Conservation (phyloP, 2,888 invertebrate species). For the Mystacides longicornis region DNA sequence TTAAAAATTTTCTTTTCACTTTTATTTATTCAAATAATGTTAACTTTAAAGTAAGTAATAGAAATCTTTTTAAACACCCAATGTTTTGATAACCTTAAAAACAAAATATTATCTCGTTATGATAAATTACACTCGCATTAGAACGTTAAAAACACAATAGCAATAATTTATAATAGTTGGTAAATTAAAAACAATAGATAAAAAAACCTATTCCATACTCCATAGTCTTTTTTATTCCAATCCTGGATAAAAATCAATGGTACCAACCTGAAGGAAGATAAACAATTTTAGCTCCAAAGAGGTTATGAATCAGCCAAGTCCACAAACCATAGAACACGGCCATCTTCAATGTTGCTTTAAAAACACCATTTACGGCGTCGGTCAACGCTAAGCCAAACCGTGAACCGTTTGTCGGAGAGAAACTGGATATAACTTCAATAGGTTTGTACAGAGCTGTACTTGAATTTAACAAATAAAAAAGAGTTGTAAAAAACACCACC, state of each 20-base stretch:
- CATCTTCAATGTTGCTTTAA: conserved; percentile 94
- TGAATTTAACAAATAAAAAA: conserved; percentile 90
- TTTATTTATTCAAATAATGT: no score
- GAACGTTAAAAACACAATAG: no score
- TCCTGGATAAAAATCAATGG: neutral
- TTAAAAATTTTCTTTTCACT: no score
- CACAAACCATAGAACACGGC: conserved; percentile 95
- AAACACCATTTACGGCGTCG: conserved; percentile 87
- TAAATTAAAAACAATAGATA: neutral
- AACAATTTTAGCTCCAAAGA: conserved; percentile 91
- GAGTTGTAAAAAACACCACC: conserved; percentile 94
- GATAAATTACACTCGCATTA: no score
- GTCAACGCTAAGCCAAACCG: conserved; percentile 77
- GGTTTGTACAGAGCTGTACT: conserved; percentile 76
- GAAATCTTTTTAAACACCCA: no score
- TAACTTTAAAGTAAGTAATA: no score
- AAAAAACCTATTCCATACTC: no score
- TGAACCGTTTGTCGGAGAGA: conserved; percentile 71
- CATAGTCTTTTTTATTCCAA: no score
- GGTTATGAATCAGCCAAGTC: conserved; percentile 95
- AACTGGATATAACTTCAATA: conserved; percentile 74
- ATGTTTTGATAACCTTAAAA: no score
- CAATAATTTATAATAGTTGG: neutral
- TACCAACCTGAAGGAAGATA: conserved; percentile 84
- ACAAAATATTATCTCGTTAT: no score